Evolutionary conservation across 2,113 vertebrate species (phyloP), one percentile per base, ranked within the genome.

Genomic region (Microtus pennsylvanicus): DNA sequence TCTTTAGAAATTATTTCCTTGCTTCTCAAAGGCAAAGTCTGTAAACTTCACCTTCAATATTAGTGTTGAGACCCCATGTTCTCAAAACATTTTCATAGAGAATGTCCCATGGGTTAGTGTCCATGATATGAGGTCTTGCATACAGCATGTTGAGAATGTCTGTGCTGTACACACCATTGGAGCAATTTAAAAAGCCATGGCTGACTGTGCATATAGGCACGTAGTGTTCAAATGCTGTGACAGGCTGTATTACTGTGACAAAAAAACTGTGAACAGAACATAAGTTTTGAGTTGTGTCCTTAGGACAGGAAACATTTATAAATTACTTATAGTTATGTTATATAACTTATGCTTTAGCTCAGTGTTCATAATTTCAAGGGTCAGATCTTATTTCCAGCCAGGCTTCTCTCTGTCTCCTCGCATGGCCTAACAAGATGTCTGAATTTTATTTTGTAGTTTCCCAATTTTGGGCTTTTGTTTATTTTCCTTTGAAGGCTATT

Each of bases 401-500:
- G 11, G 33, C 8, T 88, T 70, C 21, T 85, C 4, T 77, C 67
- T 67, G 11, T 24, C 17, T 94, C 28, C 58, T 93, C 8, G 21
- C 19, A 61, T 0, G 4, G 30, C 38, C 9, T 12, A 33, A 65
- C 17, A 80, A 7, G 30, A 30, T 22, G 45, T 35, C 4, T 83
- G 38, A 83, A 26, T 82, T 92, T 93, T 65, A 6, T 13, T 92
- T 83, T n/a, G 50, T 10, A 42, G 28, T 38, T 96, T 45, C 47
- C 7, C 47, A 90, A 22, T 24, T 74, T 89, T 45, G 22, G 21
- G 6, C 1, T 65, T 93, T 78, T 80, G 0, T 16, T 93, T 95
- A 28, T 74, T 77, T 89, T 83, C 21, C 26, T 91, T 94, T 87
- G 58, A 93, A 93, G 61, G 67, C 10, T 21, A 87, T 89, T 96